A percentile compares a stretch with the other conserved stretches of the same genome.
phyloP scores from a whole-genome alignment of 2,113 vertebrate genomes.

The Elaphurus davidianus region DNA sequence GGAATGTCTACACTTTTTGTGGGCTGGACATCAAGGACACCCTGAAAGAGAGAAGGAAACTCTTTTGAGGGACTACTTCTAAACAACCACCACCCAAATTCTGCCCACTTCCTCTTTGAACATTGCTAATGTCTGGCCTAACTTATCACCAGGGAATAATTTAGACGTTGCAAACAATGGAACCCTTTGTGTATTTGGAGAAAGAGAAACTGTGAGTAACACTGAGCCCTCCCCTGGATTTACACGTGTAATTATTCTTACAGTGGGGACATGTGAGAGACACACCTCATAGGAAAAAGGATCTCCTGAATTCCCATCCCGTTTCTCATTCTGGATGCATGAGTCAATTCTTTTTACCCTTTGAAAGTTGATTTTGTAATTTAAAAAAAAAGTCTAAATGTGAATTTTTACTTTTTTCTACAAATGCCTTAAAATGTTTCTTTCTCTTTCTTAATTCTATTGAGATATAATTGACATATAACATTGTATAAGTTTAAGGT shows the following conservation, averaged over 20 bases:
- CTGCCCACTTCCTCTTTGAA: constrained; percentile 30
- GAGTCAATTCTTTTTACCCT: background rate
- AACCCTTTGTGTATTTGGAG: constrained; percentile 35
- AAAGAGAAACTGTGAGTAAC: constrained; percentile 58
- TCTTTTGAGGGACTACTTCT: background rate
- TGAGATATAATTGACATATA: background rate
- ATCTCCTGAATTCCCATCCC: background rate
- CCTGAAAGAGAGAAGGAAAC: background rate
- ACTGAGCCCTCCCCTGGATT: background rate
- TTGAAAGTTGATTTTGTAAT: background rate
- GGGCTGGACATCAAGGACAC: background rate
- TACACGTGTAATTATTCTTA: constrained; percentile 25
- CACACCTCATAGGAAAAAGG: background rate
- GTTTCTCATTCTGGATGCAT: background rate
- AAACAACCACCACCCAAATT: background rate
- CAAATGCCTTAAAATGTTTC: background rate
- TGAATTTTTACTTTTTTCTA: background rate
- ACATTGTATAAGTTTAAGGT: background rate
- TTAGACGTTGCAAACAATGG: constrained; percentile 50
- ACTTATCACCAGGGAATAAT: constrained; percentile 36
- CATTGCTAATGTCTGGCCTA: constrained; percentile 39
- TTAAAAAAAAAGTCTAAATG: background rate
- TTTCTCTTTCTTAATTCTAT: background rate
- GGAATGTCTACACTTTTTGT: background rate
- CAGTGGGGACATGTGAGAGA: background rate